A percentile compares a stretch with the other conserved stretches of the same genome.
Evolutionary conservation across 2,113 vertebrate genomes (phyloP).

Genomic region (Morone chrysops): DNA sequence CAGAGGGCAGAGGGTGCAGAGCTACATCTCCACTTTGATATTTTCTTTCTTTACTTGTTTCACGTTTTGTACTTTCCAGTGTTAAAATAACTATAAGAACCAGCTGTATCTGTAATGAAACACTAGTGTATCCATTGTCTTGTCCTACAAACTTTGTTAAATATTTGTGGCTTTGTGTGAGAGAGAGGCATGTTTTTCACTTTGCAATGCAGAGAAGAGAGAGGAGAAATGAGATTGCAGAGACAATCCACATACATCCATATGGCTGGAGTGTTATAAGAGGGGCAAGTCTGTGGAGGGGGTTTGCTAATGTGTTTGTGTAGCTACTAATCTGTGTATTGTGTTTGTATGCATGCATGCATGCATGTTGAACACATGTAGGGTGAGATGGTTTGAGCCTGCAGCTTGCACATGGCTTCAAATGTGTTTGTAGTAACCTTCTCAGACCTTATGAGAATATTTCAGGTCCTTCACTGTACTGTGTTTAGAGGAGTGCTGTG

Average conservation of each 20-base stretch:
- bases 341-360: constrained; percentile 36
- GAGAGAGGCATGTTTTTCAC: constrained; percentile 14
- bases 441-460: constrained; percentile 38
- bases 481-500: constrained; percentile 38
- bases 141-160: constrained; percentile 51
- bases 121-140: constrained; percentile 52
- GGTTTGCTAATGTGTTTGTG: constrained; percentile 64
- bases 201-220: background rate
- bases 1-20: constrained; percentile 55
- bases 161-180: constrained; percentile 58
- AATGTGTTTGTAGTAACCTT: constrained; percentile 56
- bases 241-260: constrained; percentile 42
- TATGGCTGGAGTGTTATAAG: constrained; percentile 27
- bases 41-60: constrained; percentile 49
- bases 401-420: constrained; percentile 50
- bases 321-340: constrained; percentile 43
- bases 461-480: constrained; percentile 35
- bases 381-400: constrained; percentile 44
- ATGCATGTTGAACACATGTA: constrained; percentile 49
- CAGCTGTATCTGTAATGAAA: constrained; percentile 57
- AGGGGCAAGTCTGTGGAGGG: constrained; percentile 40
- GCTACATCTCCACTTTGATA: constrained; percentile 36
- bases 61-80: constrained; percentile 34
- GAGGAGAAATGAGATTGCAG: constrained; percentile 23
- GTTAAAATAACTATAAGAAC: constrained; percentile 49